Conservation (phyloP, 2,888 invertebrate genomes). For the Escarpia spicata region DNA sequence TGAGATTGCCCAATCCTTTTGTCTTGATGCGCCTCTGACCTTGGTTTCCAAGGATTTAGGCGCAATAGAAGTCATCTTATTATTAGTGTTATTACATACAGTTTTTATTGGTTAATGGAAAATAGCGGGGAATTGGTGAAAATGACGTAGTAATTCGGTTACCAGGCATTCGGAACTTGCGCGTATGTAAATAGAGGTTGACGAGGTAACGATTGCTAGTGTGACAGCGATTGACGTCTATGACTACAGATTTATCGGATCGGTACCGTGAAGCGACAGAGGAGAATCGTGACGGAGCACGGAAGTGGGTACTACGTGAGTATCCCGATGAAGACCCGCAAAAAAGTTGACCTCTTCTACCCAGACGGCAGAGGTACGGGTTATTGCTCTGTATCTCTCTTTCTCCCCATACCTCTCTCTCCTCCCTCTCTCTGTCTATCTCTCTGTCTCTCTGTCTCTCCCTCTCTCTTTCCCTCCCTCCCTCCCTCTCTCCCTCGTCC, state of each 20-base stretch:
- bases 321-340: neutral
- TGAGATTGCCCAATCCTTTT: too few relatives aligned
- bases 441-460: too few relatives aligned
- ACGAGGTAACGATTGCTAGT: neutral
- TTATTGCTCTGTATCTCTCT: neutral
- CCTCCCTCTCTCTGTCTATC: slow-evolving; percentile 21
- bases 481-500: slow-evolving; percentile 18
- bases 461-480: neutral
- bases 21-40: too few relatives aligned
- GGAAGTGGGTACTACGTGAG: neutral
- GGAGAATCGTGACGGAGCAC: slow-evolving; percentile 1
- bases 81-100: too few relatives aligned
- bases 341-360: neutral
- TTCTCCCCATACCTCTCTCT: slow-evolving; percentile 5
- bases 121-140: too few relatives aligned
- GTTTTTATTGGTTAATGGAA: too few relatives aligned
- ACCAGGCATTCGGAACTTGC: too few relatives aligned
- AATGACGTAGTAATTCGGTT: too few relatives aligned
- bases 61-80: too few relatives aligned
- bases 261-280: neutral
- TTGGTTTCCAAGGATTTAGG: too few relatives aligned
- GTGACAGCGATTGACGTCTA: neutral
- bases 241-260: neutral
- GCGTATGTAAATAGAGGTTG: neutral
- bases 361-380: neutral